Percentiles rank a stretch among this genome's conserved stretches.
Evolutionary conservation across 2,113 vertebrate genomes (phyloP).

Genomic region (Podarcis muralis): DNA sequence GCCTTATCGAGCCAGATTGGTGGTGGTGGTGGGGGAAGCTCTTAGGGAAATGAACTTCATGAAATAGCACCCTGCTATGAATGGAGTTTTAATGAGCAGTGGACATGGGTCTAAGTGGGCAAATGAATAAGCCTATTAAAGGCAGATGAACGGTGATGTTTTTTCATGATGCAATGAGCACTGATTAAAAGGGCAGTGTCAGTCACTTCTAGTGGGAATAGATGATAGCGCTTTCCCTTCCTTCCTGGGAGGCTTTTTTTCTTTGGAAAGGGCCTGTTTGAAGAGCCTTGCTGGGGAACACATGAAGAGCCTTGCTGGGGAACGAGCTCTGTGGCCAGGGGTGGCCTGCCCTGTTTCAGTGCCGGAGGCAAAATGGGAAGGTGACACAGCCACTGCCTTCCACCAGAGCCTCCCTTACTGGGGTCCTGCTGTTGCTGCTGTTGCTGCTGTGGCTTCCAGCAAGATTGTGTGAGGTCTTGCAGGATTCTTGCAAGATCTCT

Average conservation of each 20-base stretch:
- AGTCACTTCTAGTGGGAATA: neutral
- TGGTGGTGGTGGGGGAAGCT: neutral
- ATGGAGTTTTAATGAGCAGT: neutral
- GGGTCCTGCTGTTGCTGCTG: no score
- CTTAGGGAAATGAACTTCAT: neutral
- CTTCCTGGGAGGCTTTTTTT: neutral
- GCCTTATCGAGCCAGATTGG: neutral
- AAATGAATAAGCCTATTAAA: neutral
- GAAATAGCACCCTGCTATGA: neutral
- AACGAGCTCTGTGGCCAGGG: no score
- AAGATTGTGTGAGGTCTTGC: no score
- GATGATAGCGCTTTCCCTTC: neutral
- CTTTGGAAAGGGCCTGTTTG: no score
- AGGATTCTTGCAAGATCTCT: no score
- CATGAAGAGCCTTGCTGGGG: no score
- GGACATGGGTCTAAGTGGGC: neutral
- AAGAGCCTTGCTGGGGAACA: no score
- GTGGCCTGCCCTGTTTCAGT: no score
- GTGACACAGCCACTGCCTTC: no score
- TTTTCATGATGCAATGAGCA: neutral
- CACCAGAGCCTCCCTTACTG: no score
- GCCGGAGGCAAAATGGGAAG: no score
- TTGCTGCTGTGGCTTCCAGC: no score
- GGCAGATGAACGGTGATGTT: slow-evolving; percentile 5
- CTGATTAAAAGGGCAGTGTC: neutral